Evolutionary conservation across 1,140 invertebrate genomes (phyloP), one percentile per base, ranked within the genome.

Genomic region (Zaprionus taronus): DNA sequence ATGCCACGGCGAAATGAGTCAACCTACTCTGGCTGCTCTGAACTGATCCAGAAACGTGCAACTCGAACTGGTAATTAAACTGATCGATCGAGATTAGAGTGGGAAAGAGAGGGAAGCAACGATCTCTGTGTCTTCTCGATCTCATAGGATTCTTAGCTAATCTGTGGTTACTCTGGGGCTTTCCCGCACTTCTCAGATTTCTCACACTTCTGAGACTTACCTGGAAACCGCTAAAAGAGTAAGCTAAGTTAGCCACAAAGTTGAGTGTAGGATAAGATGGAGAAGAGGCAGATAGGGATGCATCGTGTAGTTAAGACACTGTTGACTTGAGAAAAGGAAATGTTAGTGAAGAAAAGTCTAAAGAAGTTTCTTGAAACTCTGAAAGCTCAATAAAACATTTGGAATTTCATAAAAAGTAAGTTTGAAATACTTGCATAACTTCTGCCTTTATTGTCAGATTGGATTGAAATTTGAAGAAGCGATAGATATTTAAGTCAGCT

Each of bases 51-150:
- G 38, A 70, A 65, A 22, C 65, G 65, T 67, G 65, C 65, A 67
- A 34, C 58, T 63, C 12, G 26, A 70, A 55, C 58, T 31, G 44
- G 56, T 70, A 70, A 70, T 62, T 70, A 70, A 70, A 62, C 34
- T 28, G 49, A 41, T 55, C 58, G 34, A 62, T 70, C 61, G 58
- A 55, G 22, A 31, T 53, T 61, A 51, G 53, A 36, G 44, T 22
- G 62, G 31, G 24, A 51, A 12, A 51, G 47, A 51, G 47, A 12
- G 20, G 11, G 11, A 5, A 22, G 47, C 4, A 47, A 11, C 22
- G 24, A 56, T 24, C 17, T n/a, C 17, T 14, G 22, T 56, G n/a
- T 55, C 34, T 38, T 20, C 34, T 26, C 51, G 47, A 53, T 53
- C n/a, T 53, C n/a, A 31, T 55, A 24, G 17, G 17, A 22, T 24